Evolutionary conservation across 2,797 vertebrate genomes (phyloP).

Genomic region (Macrochelys suwanniensis): DNA sequence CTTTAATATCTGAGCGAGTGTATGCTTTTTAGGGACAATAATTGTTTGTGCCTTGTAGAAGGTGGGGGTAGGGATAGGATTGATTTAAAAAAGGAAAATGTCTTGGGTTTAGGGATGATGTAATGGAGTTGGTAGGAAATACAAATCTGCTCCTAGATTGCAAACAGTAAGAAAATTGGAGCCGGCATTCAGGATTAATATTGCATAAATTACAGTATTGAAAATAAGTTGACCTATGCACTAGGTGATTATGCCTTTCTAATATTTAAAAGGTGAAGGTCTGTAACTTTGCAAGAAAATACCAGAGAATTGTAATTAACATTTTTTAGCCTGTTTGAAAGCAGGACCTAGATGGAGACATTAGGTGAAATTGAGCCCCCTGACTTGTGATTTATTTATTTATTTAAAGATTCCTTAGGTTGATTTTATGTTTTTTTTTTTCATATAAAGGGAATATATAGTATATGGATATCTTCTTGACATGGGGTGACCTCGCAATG

Average conservation of each 20-base stretch:
- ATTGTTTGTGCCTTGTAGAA: background rate
- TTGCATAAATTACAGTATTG: slow-evolving; percentile 77
- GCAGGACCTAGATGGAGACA: slow-evolving; percentile 2
- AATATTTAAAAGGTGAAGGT: slow-evolving; percentile 50
- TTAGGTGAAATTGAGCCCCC: background rate
- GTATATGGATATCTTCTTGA: slow-evolving; percentile 23
- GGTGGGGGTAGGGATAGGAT: slow-evolving; percentile 52
- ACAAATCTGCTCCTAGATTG: slow-evolving; percentile 77
- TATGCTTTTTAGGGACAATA: slow-evolving; percentile 25
- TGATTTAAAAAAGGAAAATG: slow-evolving; percentile 65
- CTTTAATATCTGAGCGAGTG: slow-evolving; percentile 5
- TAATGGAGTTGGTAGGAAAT: slow-evolving; percentile 82
- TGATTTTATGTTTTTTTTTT: background rate
- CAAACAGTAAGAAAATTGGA: slow-evolving; percentile 78
- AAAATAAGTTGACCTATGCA: slow-evolving; percentile 73
- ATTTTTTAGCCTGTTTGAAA: slow-evolving; percentile 35
- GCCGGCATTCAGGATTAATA: slow-evolving; percentile 77
- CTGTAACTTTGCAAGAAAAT: slow-evolving; percentile 6
- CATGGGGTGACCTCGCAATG: slow-evolving; percentile 64
- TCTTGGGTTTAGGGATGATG: slow-evolving; percentile 81
- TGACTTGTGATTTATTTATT: background rate
- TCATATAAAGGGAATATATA: background rate
- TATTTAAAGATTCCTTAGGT: background rate
- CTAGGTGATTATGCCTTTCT: slow-evolving; percentile 49
- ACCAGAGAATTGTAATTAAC: background rate